A percentile compares a stretch with the other conserved stretches of the same genome.
Evolutionary conservation across 2,888 invertebrate species (phyloP).

Genomic region (Caenorhabditis macrosperma): DNA sequence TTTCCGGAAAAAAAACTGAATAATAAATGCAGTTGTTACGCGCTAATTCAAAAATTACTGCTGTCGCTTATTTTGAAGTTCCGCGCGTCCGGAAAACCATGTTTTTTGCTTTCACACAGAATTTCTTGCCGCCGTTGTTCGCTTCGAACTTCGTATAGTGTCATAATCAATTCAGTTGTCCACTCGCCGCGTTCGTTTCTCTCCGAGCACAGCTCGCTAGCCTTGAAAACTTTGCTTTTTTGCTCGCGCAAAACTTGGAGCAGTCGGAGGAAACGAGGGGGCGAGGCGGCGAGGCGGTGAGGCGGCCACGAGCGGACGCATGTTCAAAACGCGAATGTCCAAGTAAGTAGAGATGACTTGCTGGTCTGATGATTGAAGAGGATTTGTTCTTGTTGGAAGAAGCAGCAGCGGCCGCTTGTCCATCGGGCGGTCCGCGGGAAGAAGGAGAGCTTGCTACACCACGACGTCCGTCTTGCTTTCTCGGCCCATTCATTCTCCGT

Average conservation of each 20-base stretch:
- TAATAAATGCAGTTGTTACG: not conserved
- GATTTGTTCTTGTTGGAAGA: constrained; percentile 3
- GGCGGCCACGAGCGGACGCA: constrained; percentile 32
- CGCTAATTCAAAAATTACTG: not conserved
- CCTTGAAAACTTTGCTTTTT: constrained; percentile 40
- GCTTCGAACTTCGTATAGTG: constrained; percentile 55
- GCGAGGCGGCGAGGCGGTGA: not conserved
- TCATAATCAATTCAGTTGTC: constrained; percentile 57
- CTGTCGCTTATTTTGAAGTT: not conserved
- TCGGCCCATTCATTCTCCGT: constrained; percentile 16
- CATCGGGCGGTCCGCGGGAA: not conserved
- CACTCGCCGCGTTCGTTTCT: constrained; percentile 49
- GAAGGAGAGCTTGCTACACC: constrained; percentile 3
- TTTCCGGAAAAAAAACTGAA: constrained; percentile 31
- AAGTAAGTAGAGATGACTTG: constrained; percentile 32
- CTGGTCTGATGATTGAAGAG: constrained; percentile 49
- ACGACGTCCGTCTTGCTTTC: constrained; percentile 17
- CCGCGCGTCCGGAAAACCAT: constrained; percentile 9
- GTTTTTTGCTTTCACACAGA: constrained; percentile 14
- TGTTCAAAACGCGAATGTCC: constrained; percentile 40
- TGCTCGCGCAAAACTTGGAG: constrained; percentile 36
- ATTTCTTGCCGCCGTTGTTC: constrained; percentile 25
- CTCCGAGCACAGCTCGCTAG: constrained; percentile 5
- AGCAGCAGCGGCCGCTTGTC: not conserved
- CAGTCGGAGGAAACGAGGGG: constrained; percentile 9